Evolutionary conservation across 2,797 vertebrate genomes (phyloP).

Genomic region (Tenualosa thibaudeaui): DNA sequence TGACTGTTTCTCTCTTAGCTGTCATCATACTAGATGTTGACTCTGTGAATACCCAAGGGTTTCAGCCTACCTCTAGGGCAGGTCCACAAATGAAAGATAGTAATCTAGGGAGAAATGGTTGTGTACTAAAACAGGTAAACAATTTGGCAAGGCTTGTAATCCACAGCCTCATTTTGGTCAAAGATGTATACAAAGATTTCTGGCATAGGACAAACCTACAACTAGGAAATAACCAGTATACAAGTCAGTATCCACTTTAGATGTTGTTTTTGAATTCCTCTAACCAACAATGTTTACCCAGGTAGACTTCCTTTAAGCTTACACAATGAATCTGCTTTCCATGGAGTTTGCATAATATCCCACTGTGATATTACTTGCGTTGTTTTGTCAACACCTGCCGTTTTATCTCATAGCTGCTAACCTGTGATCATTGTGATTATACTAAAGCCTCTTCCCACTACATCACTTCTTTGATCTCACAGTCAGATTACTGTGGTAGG

Average conservation of each 20-base stretch:
- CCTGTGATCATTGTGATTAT: conserved; percentile 13
- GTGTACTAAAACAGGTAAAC: not conserved
- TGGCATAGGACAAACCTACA: not conserved
- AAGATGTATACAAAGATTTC: not conserved
- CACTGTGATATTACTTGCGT: not conserved
- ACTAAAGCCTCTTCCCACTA: conserved; percentile 11
- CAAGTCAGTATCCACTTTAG: not conserved
- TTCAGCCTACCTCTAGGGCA: not conserved
- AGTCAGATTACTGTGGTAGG: not conserved
- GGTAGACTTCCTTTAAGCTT: not conserved
- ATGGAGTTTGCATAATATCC: conserved; percentile 11
- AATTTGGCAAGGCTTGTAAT: not conserved
- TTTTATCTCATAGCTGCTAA: conserved; percentile 1
- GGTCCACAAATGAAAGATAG: not conserved
- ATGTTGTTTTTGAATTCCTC: not conserved
- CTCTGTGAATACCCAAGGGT: not conserved
- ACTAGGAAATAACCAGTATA: not conserved
- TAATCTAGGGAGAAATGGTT: not conserved
- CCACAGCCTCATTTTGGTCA: not conserved
- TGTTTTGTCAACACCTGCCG: conserved; percentile 3
- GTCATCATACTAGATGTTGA: not conserved
- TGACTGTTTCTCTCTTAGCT: not conserved
- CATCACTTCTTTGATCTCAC: conserved; percentile 10
- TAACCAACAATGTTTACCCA: not conserved
- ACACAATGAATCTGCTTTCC: not conserved